These are phyloP conservation scores for Hirtodrosophila confusa DNA, from an alignment of 2,888 invertebrate genomes.

Conservation along the genomic window DNA sequence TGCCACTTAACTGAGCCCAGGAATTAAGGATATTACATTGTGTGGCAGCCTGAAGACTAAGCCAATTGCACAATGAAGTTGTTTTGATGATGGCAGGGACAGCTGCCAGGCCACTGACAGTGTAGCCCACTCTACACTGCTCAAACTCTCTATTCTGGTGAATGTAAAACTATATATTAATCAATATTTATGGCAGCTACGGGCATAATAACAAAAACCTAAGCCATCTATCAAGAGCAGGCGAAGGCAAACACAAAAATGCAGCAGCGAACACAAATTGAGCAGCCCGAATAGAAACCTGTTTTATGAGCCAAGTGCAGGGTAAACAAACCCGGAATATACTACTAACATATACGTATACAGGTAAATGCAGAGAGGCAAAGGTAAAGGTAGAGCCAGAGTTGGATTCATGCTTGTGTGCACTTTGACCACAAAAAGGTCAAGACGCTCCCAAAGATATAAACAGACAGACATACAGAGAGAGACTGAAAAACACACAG, in stretches of 20 bases:
- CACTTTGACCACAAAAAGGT: conserved; percentile 78
- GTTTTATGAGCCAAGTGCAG: conserved; percentile 66
- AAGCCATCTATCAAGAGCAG: conserved; percentile 65
- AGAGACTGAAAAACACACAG: conserved; percentile 15
- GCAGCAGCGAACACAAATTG: conserved; percentile 50
- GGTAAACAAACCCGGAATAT: conserved; percentile 33
- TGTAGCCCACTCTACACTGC: too few relatives aligned
- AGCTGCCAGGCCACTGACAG: conserved; percentile 45
- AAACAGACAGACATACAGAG: conserved; percentile 7
- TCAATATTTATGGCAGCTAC: conserved; percentile 72
- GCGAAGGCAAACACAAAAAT: conserved; percentile 29
- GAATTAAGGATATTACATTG: conserved; percentile 33
- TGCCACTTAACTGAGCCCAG: conserved; percentile 29
- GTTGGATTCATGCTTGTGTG: conserved; percentile 72
- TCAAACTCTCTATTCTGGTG: conserved; percentile 23
- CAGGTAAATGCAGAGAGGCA: conserved; percentile 19
- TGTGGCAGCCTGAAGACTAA: not conserved
- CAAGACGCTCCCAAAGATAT: conserved; percentile 64
- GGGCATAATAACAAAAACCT: conserved; percentile 46
- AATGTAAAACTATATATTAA: conserved; percentile 71
- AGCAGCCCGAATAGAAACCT: conserved; percentile 57
- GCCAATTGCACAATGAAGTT: conserved; percentile 75
- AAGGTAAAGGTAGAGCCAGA: conserved; percentile 29
- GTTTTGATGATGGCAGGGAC: conserved; percentile 63
- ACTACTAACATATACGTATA: not conserved